Evolutionary conservation across 2,888 invertebrate genomes (phyloP).

Genomic region (Drosophila histrio): DNA sequence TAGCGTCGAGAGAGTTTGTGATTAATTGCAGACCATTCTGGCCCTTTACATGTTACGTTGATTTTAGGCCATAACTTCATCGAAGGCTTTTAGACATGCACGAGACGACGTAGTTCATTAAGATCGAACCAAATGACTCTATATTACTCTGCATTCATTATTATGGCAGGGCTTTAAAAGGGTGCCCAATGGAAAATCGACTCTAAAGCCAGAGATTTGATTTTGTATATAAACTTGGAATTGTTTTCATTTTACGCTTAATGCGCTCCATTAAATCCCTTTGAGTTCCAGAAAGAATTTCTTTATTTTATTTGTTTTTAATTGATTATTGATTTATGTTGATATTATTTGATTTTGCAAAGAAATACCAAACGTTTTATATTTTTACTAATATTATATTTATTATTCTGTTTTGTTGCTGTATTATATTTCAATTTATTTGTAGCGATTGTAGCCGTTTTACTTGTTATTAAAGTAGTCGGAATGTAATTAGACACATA

Average conservation of each 20-base stretch:
- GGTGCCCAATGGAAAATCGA: background rate
- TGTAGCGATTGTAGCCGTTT: too few species aligned
- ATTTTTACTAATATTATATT: too few species aligned
- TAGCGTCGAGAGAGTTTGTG: constrained; percentile 51
- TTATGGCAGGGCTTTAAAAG: constrained; percentile 3
- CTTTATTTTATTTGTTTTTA: background rate
- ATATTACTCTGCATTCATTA: constrained; percentile 21
- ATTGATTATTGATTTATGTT: background rate
- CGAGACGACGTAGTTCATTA: constrained; percentile 66
- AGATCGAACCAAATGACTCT: constrained; percentile 16
- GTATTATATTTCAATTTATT: too few species aligned
- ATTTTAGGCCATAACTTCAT: constrained; percentile 66
- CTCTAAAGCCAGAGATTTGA: background rate
- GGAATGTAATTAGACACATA: background rate
- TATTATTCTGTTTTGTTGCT: too few species aligned
- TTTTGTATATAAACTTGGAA: background rate
- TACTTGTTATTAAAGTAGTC: too few species aligned
- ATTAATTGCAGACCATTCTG: constrained; percentile 66
- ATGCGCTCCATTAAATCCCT: background rate
- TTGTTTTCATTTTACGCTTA: too few species aligned
- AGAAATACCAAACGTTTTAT: too few species aligned
- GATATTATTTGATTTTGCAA: too few species aligned
- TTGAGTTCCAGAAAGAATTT: background rate
- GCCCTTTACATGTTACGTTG: constrained; percentile 63
- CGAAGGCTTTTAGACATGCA: constrained; percentile 61